Base-by-base conservation (phyloP, 2,113 vertebrate species). In the Nycticorax nycticorax region DNA sequence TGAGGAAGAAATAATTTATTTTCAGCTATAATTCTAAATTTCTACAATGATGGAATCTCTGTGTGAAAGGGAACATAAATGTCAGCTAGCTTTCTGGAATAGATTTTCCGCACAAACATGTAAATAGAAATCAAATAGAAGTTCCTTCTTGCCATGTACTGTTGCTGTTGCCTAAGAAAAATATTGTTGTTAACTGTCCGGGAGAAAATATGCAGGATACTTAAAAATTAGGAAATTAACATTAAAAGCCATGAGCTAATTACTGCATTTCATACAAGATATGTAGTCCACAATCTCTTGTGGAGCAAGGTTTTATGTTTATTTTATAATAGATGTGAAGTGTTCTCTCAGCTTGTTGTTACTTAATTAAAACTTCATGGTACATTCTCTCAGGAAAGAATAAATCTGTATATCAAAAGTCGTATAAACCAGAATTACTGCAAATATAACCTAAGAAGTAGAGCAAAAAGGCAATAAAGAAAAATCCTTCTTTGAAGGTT, bases 391-490 rank as follows among this genome's bases (percentile, higher is more conserved):
- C 37, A 64, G 56, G 41, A 84, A 71, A 84, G n/a, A 74, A 30
- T 67, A 77, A 92, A 73, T 86, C 47, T 87, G 48, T 86, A 16
- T 91, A 59, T 80, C 64, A 71, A 24, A 84, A 86, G 32, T 69
- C 26, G 43, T 47, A 91, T 77, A 84, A 84, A 87, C 73, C 64
- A 92, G 32, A 77, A 84, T 81, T 85, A 87, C 24, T 91, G 55
- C 37, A 78, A 74, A 68, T 77, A 52, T 39, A 63, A 80, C 56
- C 50, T 45, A 83, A 88, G 62, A 47, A 80, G 64, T 32, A 83
- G 59, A 95, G 32, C 52, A 93, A 73, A 88, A 92, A 91, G 75
- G 52, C 68, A 62, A 60, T 93, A 85, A 72, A 94, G 53, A 75
- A 88, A 93, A 93, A 90, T 85, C 32, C 41, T 35, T 86, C 37